Conservation (phyloP, 1,140 invertebrate genomes). For the Zaprionus vittiger region DNA sequence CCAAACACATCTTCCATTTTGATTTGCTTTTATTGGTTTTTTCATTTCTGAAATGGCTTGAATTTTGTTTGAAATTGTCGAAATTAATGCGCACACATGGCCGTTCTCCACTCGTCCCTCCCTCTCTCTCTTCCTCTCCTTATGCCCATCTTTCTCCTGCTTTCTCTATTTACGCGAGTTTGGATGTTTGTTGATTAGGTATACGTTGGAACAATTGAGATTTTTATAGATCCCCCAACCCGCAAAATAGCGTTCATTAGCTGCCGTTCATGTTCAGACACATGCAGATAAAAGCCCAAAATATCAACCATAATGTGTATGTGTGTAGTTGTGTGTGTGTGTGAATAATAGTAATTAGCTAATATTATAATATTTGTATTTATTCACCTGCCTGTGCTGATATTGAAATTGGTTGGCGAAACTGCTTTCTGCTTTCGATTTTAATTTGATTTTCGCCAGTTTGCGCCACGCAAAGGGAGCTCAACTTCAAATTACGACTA, state of each 20-base stretch:
- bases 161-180: background rate
- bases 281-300: slow-evolving; percentile 11
- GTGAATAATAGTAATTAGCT: slow-evolving; percentile 23
- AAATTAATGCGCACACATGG: slow-evolving; percentile 50
- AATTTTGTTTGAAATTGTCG: slow-evolving; percentile 33
- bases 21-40: slow-evolving; percentile 20
- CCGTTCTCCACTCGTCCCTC: background rate
- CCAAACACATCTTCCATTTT: background rate
- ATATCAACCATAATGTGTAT: background rate
- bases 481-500: slow-evolving; percentile 20
- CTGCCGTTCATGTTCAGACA: slow-evolving; percentile 15
- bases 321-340: background rate
- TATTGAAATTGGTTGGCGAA: background rate
- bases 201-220: slow-evolving; percentile 23
- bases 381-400: background rate
- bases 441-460: slow-evolving; percentile 14
- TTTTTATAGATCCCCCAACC: slow-evolving; percentile 19
- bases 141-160: background rate
- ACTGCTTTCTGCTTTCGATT: slow-evolving; percentile 5
- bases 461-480: background rate
- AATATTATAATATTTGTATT: slow-evolving; percentile 22
- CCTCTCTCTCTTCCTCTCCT: background rate
- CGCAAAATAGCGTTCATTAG: slow-evolving; percentile 24
- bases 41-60: slow-evolving; percentile 16
- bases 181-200: slow-evolving; percentile 31